Evolutionary conservation across 2,888 invertebrate species (phyloP).

Genomic region (Dorcus hopei): DNA sequence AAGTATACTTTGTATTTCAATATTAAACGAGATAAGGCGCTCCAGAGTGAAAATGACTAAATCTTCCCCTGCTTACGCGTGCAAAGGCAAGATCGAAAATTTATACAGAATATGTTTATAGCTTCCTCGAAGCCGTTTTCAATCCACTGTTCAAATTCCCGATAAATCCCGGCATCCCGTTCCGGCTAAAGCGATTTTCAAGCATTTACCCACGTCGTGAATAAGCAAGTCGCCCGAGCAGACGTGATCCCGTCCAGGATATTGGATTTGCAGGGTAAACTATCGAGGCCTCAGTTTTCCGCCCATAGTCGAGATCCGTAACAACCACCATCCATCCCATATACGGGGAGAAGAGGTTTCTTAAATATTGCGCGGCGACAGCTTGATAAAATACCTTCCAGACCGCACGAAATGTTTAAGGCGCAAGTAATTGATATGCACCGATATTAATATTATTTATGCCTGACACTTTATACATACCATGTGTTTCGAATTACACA

Average conservation of each 20-base stretch:
- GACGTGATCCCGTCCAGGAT: conserved; percentile 20
- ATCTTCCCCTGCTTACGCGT: too few species aligned
- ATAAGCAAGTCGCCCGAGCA: conserved; percentile 12
- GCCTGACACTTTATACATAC: neutral
- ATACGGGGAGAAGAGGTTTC: neutral
- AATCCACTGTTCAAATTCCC: neutral
- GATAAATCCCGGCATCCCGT: neutral
- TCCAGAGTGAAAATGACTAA: too few species aligned
- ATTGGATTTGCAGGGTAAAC: conserved; percentile 19
- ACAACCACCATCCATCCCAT: neutral
- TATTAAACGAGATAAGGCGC: too few species aligned
- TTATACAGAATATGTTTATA: neutral
- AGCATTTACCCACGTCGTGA: conserved; percentile 12
- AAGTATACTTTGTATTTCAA: too few species aligned
- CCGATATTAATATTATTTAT: neutral
- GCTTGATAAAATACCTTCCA: neutral
- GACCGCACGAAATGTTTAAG: neutral
- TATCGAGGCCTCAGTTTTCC: neutral
- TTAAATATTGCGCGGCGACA: neutral
- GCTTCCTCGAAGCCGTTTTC: neutral
- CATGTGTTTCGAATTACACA: neutral
- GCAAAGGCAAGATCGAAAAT: conserved; percentile 10
- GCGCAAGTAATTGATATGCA: neutral
- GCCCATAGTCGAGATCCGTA: neutral
- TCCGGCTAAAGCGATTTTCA: conserved; percentile 13